These are phyloP conservation scores for Euwallacea similis DNA, from an alignment of 1,140 invertebrate genomes.

Conservation along the genomic window DNA sequence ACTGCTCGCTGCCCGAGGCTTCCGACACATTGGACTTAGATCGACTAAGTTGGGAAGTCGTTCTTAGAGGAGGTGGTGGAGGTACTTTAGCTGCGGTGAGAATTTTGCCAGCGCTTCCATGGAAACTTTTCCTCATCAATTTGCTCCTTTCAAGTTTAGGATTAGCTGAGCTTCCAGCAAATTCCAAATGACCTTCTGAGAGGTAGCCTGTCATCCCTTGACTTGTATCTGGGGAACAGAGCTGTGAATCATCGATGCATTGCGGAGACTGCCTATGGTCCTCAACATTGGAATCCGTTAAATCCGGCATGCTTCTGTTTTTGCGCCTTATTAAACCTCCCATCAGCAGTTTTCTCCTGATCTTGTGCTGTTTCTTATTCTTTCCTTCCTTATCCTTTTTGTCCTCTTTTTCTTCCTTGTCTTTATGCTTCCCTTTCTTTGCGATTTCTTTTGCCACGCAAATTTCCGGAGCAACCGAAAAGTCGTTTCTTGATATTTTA, in stretches of 20 bases:
- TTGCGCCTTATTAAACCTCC: constrained; percentile 85
- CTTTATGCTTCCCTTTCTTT: constrained; percentile 60
- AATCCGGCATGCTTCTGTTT: constrained; percentile 88
- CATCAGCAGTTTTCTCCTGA: constrained; percentile 84
- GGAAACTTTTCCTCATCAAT: constrained; percentile 86
- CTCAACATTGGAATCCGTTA: constrained; percentile 70
- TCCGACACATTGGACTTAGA: constrained; percentile 60
- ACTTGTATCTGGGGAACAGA: constrained; percentile 53
- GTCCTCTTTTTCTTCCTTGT: constrained; percentile 60
- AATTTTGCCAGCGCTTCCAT: constrained; percentile 78
- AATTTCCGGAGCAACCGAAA: constrained; percentile 62
- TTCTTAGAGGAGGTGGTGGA: constrained; percentile 81
- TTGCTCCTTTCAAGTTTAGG: constrained; percentile 84
- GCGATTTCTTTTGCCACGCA: constrained; percentile 60
- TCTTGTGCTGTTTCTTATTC: constrained; percentile 89
- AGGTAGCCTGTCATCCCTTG: constrained; percentile 74
- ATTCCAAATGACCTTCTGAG: constrained; percentile 84
- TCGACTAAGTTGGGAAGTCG: constrained; percentile 79
- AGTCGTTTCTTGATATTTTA: constrained; percentile 66
- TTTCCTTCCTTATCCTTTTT: constrained; percentile 68
- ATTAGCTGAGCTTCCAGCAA: constrained; percentile 67
- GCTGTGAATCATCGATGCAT: constrained; percentile 71
- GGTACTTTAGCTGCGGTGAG: constrained; percentile 82
- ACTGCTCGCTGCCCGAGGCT: constrained; percentile 59
- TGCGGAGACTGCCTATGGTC: constrained; percentile 45